Evolutionary conservation across 2,797 vertebrate genomes (phyloP), one percentile per base, ranked within the genome.

Genomic region (Sorex maritimensis): DNA sequence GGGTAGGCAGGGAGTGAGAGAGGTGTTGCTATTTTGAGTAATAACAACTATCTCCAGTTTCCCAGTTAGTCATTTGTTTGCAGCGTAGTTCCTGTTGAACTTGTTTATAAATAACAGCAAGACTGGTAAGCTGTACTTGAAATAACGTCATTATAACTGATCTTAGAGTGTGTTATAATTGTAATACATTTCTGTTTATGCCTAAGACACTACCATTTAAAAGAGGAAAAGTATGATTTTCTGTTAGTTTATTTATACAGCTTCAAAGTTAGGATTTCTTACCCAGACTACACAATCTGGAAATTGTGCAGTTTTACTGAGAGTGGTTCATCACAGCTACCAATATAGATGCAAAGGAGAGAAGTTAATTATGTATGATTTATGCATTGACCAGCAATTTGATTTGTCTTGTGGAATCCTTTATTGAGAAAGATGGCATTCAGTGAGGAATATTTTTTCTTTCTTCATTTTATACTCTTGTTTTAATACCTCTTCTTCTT

Each of bases 171-270:
- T 38, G 78, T 77, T n/a, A 13, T 92, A 81, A n/a, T 81, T 87
- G 15, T 87, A 52, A 61, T 90, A 90, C 30, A 86, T 68, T 77
- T 82, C 38, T 90, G 67, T 6, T 49, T 86, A 88, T 41, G 65
- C 23, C 85, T 73, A 79, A 65, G 69, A 67, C 80, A 49, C 46
- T 6, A 6, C 11, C 11, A 49, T 49, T 49, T 49, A 7, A 7
- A 49, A 49, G 46, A 7, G 46, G 46, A 12, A 49, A 49, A 49
- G 46, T 49, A 49, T 49, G 46, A 49, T 49, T 49, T 49, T 49
- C 46, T 49, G 46, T 69, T 34, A 34, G 34, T 34, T 34, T 34
- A 34, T 34, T 34, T 34, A 34, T 34, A 34, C 34, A 34, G 34
- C 34, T 34, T 34, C 34, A 34, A 2, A 34, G 2, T 34, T 34